Percentiles rank a stretch among this genome's conserved stretches.
phyloP scores from a whole-genome alignment of 2,797 vertebrate species.

The Gallinago nigripennis region DNA sequence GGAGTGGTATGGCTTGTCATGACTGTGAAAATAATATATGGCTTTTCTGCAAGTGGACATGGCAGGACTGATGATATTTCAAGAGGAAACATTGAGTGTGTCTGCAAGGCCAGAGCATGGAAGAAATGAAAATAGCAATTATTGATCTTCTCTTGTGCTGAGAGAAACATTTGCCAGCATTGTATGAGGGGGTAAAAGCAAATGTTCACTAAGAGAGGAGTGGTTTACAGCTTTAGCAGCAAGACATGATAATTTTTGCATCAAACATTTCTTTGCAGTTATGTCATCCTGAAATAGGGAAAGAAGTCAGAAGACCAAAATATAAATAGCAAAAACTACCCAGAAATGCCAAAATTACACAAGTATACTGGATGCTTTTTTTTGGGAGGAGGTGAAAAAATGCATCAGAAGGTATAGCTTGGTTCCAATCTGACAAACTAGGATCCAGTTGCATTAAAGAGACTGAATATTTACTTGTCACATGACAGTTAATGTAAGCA shows the following conservation, averaged over 20 bases:
- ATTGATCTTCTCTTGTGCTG: not conserved
- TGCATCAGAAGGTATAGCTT: not conserved
- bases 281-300: not conserved
- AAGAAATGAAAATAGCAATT: slow-evolving; percentile 30
- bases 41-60: not conserved
- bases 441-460: not conserved
- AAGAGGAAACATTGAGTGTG: not conserved
- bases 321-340: not conserved
- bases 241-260: slow-evolving; percentile 29
- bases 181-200: slow-evolving; percentile 18
- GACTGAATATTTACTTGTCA: not conserved
- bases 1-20: not conserved
- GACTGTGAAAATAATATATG: not conserved
- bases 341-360: not conserved
- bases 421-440: not conserved
- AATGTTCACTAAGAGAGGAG: slow-evolving; percentile 5
- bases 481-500: not conserved
- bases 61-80: not conserved
- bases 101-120: not conserved
- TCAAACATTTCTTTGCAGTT: slow-evolving; percentile 24
- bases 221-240: slow-evolving; percentile 31
- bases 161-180: slow-evolving; percentile 5
- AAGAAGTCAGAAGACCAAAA: slow-evolving; percentile 26
- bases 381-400: not conserved
- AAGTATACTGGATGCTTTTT: not conserved